phyloP scores from a whole-genome alignment of 2,797 vertebrate genomes.

The Falco biarmicus region DNA sequence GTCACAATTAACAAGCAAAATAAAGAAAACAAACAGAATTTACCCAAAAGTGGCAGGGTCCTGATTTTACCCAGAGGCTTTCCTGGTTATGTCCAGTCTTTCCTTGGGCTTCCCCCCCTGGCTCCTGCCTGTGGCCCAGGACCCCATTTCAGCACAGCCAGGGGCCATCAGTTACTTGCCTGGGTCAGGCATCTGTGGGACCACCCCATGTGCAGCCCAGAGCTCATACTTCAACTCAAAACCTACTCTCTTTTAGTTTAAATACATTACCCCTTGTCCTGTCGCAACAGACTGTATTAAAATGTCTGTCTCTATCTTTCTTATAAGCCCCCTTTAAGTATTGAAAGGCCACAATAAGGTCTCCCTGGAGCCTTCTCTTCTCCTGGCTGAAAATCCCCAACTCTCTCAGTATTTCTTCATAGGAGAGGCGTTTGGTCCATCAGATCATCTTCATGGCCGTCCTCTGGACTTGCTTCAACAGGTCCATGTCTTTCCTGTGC shows the following conservation, averaged over 20 bases:
- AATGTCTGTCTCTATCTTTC: not conserved
- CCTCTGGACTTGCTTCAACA: too few relatives aligned
- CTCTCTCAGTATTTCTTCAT: too few relatives aligned
- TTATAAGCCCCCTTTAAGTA: not conserved
- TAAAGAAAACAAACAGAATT: not conserved
- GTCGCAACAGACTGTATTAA: not conserved
- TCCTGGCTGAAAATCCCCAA: too few relatives aligned
- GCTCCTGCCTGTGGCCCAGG: not conserved
- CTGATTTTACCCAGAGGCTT: not conserved
- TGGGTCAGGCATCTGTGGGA: not conserved
- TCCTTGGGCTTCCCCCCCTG: rapidly evolving
- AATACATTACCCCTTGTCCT: not conserved
- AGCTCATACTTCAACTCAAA: not conserved
- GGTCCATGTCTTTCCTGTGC: too few relatives aligned
- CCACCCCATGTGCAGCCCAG: not conserved
- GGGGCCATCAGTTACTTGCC: not conserved
- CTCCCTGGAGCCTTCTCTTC: too few relatives aligned
- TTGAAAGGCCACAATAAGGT: not conserved
- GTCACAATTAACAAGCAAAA: not conserved
- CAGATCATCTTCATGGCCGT: too few relatives aligned
- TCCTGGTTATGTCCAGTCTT: not conserved
- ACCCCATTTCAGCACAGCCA: not conserved
- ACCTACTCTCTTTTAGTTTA: too few relatives aligned
- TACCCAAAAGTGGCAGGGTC: not conserved
- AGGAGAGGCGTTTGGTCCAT: too few relatives aligned